A percentile compares a stretch with the other conserved stretches of the same genome.
phyloP scores from a whole-genome alignment of 2,797 vertebrate species.

The Anguilla marmorata region DNA sequence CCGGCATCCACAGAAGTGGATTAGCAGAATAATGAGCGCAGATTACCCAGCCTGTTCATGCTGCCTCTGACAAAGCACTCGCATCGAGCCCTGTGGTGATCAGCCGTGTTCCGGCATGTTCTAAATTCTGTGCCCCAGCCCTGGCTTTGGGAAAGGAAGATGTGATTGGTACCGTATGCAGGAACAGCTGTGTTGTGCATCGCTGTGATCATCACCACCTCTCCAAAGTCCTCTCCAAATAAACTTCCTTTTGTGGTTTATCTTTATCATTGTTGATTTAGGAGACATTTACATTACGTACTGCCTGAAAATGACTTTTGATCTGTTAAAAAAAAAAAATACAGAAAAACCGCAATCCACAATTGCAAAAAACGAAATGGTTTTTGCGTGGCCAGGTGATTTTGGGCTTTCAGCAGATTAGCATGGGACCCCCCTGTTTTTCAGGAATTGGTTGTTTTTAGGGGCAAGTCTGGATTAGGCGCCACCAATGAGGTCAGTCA shows the following conservation, averaged over 20 bases:
- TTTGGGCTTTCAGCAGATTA: background rate
- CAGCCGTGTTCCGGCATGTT: constrained; percentile 30
- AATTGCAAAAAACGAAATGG: background rate
- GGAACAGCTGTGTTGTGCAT: background rate
- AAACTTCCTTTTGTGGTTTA: background rate
- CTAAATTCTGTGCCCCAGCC: background rate
- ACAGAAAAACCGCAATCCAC: background rate
- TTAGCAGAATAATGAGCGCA: constrained; percentile 43
- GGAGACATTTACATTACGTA: too few relatives aligned
- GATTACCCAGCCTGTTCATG: constrained; percentile 30
- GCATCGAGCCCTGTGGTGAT: constrained; percentile 4
- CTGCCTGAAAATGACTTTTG: too few relatives aligned
- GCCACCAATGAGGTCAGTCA: constrained; percentile 62
- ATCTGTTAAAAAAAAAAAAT: too few relatives aligned
- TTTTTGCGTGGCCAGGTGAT: background rate
- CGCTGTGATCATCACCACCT: background rate
- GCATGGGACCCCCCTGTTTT: background rate
- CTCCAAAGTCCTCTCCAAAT: background rate
- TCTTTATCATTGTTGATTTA: background rate
- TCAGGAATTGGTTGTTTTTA: constrained; percentile 50
- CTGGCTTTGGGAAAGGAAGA: background rate
- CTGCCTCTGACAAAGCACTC: constrained; percentile 32
- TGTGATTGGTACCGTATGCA: background rate
- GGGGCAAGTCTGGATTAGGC: constrained; percentile 64
- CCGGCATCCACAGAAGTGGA: constrained; percentile 32